These are phyloP conservation scores for Prionace glauca DNA, from an alignment of 2,797 vertebrate species.

Conservation along the genomic window DNA sequence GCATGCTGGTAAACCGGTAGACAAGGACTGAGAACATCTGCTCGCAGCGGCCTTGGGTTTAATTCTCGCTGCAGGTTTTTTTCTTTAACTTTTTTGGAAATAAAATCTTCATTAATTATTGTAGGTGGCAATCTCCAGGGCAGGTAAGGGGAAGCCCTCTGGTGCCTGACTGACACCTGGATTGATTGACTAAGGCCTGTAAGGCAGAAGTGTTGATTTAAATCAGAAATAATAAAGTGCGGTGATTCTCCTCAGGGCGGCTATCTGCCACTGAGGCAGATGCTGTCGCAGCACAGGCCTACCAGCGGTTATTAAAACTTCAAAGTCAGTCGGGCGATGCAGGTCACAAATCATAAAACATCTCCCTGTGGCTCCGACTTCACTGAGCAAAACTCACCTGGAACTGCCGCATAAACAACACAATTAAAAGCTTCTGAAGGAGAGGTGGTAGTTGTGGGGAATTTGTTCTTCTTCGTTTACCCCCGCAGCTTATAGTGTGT, in stretches of 20 bases:
- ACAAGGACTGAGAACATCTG: neutral
- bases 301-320: neutral
- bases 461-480: neutral
- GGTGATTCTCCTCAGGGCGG: neutral
- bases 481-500: neutral
- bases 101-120: slow-evolving; percentile 6
- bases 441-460: neutral
- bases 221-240: neutral
- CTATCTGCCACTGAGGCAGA: neutral
- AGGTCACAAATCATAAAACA: neutral
- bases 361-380: neutral
- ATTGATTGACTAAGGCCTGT: neutral
- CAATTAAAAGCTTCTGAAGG: neutral
- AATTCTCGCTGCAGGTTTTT: neutral
- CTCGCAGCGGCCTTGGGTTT: neutral
- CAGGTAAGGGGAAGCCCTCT: neutral
- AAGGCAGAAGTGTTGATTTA: neutral
- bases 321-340: neutral
- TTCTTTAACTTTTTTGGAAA: neutral
- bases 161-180: neutral
- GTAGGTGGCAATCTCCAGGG: neutral
- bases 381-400: neutral
- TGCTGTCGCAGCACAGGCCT: neutral
- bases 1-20: neutral
- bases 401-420: neutral